Conservation (phyloP, 2,113 vertebrate genomes). For the Micromys minutus region DNA sequence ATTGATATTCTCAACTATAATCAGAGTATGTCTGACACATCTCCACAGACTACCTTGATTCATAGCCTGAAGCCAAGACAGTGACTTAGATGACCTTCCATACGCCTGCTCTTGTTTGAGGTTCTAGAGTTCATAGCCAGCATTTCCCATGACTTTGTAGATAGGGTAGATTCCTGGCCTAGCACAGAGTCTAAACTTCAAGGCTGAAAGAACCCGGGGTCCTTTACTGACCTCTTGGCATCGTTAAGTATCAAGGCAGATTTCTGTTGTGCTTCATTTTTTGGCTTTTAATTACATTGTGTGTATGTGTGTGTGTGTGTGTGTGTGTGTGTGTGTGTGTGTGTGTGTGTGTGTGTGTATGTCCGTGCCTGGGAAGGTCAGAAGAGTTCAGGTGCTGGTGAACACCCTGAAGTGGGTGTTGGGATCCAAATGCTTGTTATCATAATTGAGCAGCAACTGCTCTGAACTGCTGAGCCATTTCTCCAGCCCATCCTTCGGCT, state of each 20-base stretch:
- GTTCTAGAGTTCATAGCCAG: neutral
- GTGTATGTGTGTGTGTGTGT: neutral
- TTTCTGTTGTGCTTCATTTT: neutral
- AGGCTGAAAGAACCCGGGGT: neutral
- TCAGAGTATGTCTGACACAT: neutral
- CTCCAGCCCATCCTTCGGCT: neutral
- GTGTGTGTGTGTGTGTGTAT: neutral
- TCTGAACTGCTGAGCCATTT: neutral
- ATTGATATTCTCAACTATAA: constrained; percentile 24
- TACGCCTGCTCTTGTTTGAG: neutral
- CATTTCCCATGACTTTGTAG: neutral
- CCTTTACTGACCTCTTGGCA: neutral
- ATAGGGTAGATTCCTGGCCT: neutral
- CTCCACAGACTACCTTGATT: constrained; percentile 13
- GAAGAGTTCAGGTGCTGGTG: neutral
- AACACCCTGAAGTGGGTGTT: too few species aligned
- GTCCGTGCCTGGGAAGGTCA: neutral
- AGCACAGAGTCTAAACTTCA: neutral
- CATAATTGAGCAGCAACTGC: too few species aligned
- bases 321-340: too few species aligned
- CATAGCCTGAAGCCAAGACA: neutral
- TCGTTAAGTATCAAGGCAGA: neutral
- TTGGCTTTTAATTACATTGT: neutral
- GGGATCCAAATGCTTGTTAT: neutral
- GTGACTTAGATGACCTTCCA: neutral